phyloP scores from a whole-genome alignment of 2,797 vertebrate species.

The Microhierax caerulescens region DNA sequence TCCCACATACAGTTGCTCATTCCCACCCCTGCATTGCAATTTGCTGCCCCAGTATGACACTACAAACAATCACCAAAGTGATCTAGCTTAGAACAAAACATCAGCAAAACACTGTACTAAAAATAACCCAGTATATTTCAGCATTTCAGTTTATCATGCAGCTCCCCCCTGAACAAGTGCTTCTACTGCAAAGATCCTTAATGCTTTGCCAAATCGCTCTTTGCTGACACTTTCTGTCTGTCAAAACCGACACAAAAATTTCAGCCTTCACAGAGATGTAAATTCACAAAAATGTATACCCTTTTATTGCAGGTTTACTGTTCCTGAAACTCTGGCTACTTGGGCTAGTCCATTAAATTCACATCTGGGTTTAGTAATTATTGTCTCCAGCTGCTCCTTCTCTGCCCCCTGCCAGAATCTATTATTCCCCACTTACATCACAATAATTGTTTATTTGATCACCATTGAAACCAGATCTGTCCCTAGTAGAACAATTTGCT shows the following conservation, averaged over 20 bases:
- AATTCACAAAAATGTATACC: not conserved
- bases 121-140: not conserved
- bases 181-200: not conserved
- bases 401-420: slow-evolving; percentile 36
- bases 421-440: slow-evolving; percentile 13
- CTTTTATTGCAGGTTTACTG: not conserved
- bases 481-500: slow-evolving; percentile 8
- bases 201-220: not conserved
- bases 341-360: slow-evolving; percentile 1
- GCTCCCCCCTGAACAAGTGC: not conserved
- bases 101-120: not conserved
- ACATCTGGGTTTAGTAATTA: slow-evolving; percentile 44
- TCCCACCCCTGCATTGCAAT: not conserved
- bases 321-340: not conserved
- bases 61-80: not conserved
- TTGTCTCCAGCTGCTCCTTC: slow-evolving; percentile 42
- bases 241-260: not conserved
- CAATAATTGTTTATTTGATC: slow-evolving; percentile 45
- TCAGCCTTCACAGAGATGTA: accelerated
- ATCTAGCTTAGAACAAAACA: not conserved
- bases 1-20: not conserved
- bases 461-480: not conserved
- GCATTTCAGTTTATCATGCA: not conserved
- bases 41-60: not conserved
- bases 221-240: not conserved